These are phyloP conservation scores for Pasiphila rectangulata DNA, from an alignment of 2,888 invertebrate genomes.

Conservation along the genomic window DNA sequence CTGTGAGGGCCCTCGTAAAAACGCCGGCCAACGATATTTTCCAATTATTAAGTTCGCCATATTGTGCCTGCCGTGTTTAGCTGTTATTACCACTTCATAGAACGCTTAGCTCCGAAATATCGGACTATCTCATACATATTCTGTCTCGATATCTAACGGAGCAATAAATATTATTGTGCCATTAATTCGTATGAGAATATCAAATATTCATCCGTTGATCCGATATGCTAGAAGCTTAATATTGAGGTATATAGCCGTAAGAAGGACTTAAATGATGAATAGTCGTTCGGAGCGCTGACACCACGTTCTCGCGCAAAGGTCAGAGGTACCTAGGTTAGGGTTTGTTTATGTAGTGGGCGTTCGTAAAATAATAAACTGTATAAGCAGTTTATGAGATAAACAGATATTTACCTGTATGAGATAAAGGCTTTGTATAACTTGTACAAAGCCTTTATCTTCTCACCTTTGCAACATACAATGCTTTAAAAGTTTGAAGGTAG, in stretches of 20 bases:
- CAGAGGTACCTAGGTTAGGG: too few relatives aligned
- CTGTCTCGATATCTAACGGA: slow-evolving; percentile 20
- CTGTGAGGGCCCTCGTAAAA: slow-evolving; percentile 43
- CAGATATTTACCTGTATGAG: too few relatives aligned
- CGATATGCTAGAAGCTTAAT: slow-evolving; percentile 6
- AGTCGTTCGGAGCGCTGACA: too few relatives aligned
- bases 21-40: slow-evolving; percentile 43
- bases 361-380: too few relatives aligned
- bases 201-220: slow-evolving; percentile 24
- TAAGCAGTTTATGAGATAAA: too few relatives aligned
- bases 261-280: neutral
- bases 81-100: slow-evolving; percentile 41
- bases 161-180: slow-evolving; percentile 25
- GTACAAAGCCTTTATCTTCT: too few relatives aligned
- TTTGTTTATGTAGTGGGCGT: too few relatives aligned
- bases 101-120: slow-evolving; percentile 30
- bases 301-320: neutral
- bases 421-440: too few relatives aligned
- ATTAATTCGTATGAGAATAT: slow-evolving; percentile 24
- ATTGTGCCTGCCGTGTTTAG: slow-evolving; percentile 38
- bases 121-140: slow-evolving; percentile 21
- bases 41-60: slow-evolving; percentile 49
- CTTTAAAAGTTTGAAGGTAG: too few relatives aligned
- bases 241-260: neutral
- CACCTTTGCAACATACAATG: too few relatives aligned